A percentile compares a stretch with the other conserved stretches of the same genome.
phyloP scores from a whole-genome alignment of 92 coral and sea anemone species.

The Plumapathes pennacea region DNA sequence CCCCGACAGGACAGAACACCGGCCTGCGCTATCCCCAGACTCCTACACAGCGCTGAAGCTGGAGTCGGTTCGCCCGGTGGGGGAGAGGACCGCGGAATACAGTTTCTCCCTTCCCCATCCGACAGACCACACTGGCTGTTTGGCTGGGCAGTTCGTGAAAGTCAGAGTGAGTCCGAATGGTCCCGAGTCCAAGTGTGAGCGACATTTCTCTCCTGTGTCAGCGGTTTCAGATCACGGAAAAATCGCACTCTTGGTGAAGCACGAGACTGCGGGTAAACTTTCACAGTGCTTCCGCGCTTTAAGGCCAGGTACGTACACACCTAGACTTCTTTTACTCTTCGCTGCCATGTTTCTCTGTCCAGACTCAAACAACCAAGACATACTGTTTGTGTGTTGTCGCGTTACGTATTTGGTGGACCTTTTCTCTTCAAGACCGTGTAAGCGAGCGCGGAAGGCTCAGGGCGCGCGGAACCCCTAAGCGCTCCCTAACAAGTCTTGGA shows the following conservation, averaged over 20 bases:
- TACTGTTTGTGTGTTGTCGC: no score
- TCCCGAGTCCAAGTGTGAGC: no score
- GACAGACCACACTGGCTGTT: slow-evolving; percentile 48
- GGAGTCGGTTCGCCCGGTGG: slow-evolving; percentile 28
- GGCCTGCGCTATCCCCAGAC: slow-evolving; percentile 46
- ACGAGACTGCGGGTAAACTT: slow-evolving; percentile 45
- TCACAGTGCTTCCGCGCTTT: slow-evolving; percentile 35
- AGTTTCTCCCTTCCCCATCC: slow-evolving; percentile 54
- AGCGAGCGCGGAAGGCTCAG: no score
- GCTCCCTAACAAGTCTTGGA: no score
- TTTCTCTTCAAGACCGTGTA: no score
- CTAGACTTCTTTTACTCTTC: not conserved
- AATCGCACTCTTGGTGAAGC: slow-evolving; percentile 37
- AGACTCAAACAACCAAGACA: no score
- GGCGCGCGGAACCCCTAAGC: no score
- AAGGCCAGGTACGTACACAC: slow-evolving; percentile 34
- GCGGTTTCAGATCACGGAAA: slow-evolving; percentile 42
- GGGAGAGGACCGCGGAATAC: slow-evolving; percentile 42
- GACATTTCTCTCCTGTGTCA: slow-evolving; percentile 61
- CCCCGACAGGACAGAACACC: slow-evolving; percentile 20
- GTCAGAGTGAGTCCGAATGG: slow-evolving; percentile 25
- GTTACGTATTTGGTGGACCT: no score
- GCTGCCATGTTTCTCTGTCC: no score
- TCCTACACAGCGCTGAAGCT: slow-evolving; percentile 40
- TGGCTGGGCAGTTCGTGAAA: slow-evolving; percentile 60